phyloP scores from a whole-genome alignment of 2,888 invertebrate species.

The Sphinx pinastri region DNA sequence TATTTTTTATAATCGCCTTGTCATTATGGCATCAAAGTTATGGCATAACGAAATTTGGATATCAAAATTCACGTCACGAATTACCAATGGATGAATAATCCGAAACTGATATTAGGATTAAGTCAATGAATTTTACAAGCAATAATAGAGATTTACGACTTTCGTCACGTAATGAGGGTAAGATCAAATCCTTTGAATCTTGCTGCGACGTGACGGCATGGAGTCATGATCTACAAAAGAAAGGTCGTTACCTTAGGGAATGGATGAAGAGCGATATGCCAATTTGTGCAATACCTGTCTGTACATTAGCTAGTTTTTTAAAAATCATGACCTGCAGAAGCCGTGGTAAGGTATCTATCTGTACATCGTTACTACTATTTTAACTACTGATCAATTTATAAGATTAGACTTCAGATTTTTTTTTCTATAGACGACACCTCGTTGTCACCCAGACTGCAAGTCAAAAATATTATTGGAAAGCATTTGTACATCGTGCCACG shows the following conservation, averaged over 20 bases:
- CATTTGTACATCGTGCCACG: constrained; percentile 66
- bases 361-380: background rate
- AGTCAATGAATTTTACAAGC: constrained; percentile 63
- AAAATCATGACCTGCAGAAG: constrained; percentile 62
- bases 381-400: background rate
- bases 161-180: constrained; percentile 77
- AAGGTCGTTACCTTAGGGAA: constrained; percentile 67
- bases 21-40: no score
- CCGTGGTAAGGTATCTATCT: constrained; percentile 53
- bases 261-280: constrained; percentile 76
- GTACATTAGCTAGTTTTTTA: constrained; percentile 53
- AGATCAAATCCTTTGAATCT: constrained; percentile 80
- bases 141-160: constrained; percentile 49
- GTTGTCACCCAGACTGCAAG: constrained; percentile 71
- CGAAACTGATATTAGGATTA: constrained; percentile 31
- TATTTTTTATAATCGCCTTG: no score
- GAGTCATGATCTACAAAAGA: constrained; percentile 71
- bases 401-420: constrained; percentile 5
- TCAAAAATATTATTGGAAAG: constrained; percentile 69
- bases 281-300: constrained; percentile 58
- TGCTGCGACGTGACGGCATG: constrained; percentile 82
- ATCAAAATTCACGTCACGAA: constrained; percentile 55
- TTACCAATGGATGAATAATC: constrained; percentile 46
- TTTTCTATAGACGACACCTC: constrained; percentile 54
- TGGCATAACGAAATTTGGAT: constrained; percentile 33